A percentile compares a stretch with the other conserved stretches of the same genome.
phyloP scores from a whole-genome alignment of 2,797 vertebrate species.

The Cirrhinus molitorella region DNA sequence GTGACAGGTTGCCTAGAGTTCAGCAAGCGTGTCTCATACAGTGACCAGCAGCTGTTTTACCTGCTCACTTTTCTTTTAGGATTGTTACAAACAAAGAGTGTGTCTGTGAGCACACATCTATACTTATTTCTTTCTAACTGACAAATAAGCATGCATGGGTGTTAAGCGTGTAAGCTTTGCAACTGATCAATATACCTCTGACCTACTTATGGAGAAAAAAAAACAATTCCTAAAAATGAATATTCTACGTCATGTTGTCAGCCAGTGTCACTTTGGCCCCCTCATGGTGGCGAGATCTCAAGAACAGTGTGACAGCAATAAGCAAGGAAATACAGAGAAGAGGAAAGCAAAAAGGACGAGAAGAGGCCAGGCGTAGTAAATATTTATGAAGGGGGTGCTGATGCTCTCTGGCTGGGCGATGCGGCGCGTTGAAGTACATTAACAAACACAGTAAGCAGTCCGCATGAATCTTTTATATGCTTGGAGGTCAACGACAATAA shows the following conservation, averaged over 20 bases:
- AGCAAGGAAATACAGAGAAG: constrained; percentile 26
- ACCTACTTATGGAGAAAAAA: constrained; percentile 14
- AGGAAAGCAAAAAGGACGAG: constrained; percentile 37
- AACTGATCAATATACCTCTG: neutral
- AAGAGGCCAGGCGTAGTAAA: constrained; percentile 57
- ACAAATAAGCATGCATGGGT: neutral
- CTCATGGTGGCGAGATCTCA: constrained; percentile 7
- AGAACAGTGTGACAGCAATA: constrained; percentile 17
- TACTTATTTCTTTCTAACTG: neutral
- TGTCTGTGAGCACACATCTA: neutral
- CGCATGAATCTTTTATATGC: constrained; percentile 79
- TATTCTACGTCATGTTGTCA: constrained; percentile 22
- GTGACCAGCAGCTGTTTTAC: neutral
- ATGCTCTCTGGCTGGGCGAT: constrained; percentile 56
- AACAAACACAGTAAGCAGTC: constrained; percentile 68
- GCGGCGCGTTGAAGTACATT: constrained; percentile 70
- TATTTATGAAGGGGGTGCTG: constrained; percentile 68
- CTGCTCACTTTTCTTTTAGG: constrained; percentile 11
- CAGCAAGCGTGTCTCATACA: neutral
- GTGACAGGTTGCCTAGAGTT: constrained; percentile 22
- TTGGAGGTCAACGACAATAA: constrained; percentile 70
- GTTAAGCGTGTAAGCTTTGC: neutral
- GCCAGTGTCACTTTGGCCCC: constrained; percentile 32
- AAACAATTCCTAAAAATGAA: constrained; percentile 60
- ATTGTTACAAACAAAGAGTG: neutral